Evolutionary conservation across 2,888 invertebrate species (phyloP).

Genomic region (Monopis laevigella): DNA sequence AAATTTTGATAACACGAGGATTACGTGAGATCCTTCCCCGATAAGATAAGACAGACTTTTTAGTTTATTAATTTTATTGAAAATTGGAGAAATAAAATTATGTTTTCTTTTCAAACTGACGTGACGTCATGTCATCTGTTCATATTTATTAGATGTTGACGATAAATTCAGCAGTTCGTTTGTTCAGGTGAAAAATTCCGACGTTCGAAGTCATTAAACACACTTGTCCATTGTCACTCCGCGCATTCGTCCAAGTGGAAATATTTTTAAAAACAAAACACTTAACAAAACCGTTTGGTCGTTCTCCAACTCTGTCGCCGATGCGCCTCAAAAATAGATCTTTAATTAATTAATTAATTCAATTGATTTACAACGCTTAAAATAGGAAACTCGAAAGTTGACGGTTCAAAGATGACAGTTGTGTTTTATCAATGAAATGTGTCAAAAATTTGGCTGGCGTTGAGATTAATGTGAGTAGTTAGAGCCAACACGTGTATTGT

Average conservation of each 20-base stretch:
- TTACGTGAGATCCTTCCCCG: conserved; percentile 1
- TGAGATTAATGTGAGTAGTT: neutral
- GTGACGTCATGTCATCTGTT: neutral
- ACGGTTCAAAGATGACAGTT: neutral
- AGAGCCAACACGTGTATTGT: conserved; percentile 5
- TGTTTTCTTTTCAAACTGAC: neutral
- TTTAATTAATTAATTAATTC: conserved; percentile 9
- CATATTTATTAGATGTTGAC: neutral
- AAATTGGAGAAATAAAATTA: neutral
- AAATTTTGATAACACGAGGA: conserved; percentile 10
- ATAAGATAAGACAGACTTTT: conserved; percentile 1
- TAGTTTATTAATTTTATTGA: conserved; percentile 2
- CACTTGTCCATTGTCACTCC: conserved; percentile 11
- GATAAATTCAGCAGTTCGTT: neutral
- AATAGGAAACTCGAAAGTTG: neutral
- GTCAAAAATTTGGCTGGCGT: conserved; percentile 1
- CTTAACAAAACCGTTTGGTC: conserved; percentile 6
- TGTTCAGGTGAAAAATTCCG: conserved; percentile 7
- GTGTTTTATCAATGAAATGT: neutral
- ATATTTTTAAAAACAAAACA: conserved; percentile 9
- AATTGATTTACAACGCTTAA: conserved; percentile 7
- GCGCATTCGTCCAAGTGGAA: conserved; percentile 8
- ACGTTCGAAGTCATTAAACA: conserved; percentile 9
- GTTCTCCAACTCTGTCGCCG: conserved; percentile 4
- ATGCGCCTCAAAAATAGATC: conserved; percentile 9